These are phyloP conservation scores for Cryptomyrus ogoouensis DNA, from an alignment of 2,113 vertebrate genomes.

Conservation along the genomic window DNA sequence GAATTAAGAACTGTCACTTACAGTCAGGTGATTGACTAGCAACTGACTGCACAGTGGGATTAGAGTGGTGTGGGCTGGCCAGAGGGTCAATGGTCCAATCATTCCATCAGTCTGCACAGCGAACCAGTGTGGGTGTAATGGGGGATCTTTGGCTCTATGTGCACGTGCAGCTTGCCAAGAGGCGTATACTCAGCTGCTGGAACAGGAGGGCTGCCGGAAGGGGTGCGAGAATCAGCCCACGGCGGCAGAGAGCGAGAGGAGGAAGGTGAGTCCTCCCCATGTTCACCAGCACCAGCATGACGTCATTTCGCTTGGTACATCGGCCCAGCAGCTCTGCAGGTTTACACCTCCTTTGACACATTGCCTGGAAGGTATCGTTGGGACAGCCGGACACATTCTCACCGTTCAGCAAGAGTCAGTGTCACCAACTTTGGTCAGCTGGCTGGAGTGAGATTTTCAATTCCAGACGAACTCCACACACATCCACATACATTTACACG, in stretches of 20 bases:
- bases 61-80: background rate
- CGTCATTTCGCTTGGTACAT: background rate
- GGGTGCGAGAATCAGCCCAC: constrained; percentile 81
- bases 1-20: background rate
- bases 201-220: constrained; percentile 77
- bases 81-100: background rate
- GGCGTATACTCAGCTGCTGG: constrained; percentile 73
- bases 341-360: background rate
- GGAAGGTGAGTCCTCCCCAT: constrained; percentile 65
- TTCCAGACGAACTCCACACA: background rate
- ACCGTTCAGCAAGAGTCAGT: background rate
- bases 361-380: background rate
- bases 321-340: background rate
- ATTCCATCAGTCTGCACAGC: background rate
- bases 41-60: background rate
- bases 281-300: background rate
- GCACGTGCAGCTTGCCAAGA: constrained; percentile 74
- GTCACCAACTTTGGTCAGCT: background rate
- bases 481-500: background rate
- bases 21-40: background rate
- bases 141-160: constrained; percentile 9
- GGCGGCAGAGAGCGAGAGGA: constrained; percentile 68
- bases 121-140: background rate
- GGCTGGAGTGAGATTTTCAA: background rate
- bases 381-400: background rate